Conservation (phyloP, 2,113 vertebrate species). For the Fukomys damarensis region DNA sequence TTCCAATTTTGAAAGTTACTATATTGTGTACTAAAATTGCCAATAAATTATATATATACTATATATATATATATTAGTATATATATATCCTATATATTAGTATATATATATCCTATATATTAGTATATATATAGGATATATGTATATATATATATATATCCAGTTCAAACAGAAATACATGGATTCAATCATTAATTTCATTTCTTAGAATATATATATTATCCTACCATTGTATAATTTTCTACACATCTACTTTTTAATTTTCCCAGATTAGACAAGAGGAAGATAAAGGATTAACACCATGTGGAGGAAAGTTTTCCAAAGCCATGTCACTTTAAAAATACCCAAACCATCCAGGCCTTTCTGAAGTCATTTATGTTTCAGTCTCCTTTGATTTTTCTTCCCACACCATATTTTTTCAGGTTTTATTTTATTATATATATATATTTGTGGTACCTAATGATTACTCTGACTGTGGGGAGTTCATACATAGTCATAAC, state of each 20-base stretch:
- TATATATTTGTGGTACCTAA: neutral
- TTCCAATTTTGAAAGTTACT: no score
- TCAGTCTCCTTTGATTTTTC: neutral
- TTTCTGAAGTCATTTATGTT: neutral
- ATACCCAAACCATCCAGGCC: neutral
- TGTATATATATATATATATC: no score
- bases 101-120: no score
- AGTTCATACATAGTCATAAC: neutral
- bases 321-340: neutral
- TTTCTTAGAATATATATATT: neutral
- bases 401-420: neutral
- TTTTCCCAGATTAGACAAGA: neutral
- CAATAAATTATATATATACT: no score
- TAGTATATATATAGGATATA: no score
- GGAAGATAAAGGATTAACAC: no score
- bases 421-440: neutral
- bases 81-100: no score
- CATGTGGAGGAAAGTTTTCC: neutral
- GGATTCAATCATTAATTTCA: neutral
- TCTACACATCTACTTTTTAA: neutral
- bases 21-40: no score
- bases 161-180: no score
- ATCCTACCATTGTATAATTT: neutral
- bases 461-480: neutral
- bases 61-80: no score